These are phyloP conservation scores for Cebidichthys violaceus DNA, from an alignment of 2,113 vertebrate species.

Conservation along the genomic window DNA sequence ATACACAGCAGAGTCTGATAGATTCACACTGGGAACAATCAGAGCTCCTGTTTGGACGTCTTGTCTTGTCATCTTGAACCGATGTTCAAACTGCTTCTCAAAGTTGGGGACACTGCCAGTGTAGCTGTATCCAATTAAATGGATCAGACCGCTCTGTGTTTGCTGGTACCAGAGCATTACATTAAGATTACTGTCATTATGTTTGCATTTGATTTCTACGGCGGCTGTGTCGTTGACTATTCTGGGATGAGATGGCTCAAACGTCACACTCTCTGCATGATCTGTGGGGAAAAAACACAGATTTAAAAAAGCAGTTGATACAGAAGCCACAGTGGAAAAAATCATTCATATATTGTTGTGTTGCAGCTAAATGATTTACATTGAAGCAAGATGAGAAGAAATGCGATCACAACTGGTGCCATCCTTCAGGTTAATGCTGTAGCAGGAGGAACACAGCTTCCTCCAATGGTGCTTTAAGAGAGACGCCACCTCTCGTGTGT, in stretches of 20 bases:
- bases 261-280: constrained; percentile 20
- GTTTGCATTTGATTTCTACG: constrained; percentile 53
- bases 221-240: neutral
- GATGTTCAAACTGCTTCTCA: constrained; percentile 33
- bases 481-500: constrained; percentile 24
- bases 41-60: constrained; percentile 36
- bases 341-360: too few species aligned
- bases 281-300: constrained; percentile 40
- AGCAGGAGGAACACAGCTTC: neutral
- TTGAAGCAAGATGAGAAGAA: constrained; percentile 44
- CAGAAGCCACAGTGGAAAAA: neutral
- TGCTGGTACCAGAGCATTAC: constrained; percentile 76
- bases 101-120: fast-evolving
- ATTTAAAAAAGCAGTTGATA: neutral
- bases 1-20: constrained; percentile 73
- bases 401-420: constrained; percentile 12
- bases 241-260: constrained; percentile 29
- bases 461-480: neutral
- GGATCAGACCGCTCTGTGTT: constrained; percentile 20
- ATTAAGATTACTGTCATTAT: neutral
- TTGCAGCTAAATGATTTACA: constrained; percentile 11
- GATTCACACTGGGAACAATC: constrained; percentile 11
- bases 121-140: constrained; percentile 60
- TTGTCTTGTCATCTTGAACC: constrained; percentile 47
- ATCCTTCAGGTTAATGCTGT: neutral